Evolutionary conservation across 1,140 invertebrate genomes (phyloP).

Genomic region (Leguminivora glycinivorella): DNA sequence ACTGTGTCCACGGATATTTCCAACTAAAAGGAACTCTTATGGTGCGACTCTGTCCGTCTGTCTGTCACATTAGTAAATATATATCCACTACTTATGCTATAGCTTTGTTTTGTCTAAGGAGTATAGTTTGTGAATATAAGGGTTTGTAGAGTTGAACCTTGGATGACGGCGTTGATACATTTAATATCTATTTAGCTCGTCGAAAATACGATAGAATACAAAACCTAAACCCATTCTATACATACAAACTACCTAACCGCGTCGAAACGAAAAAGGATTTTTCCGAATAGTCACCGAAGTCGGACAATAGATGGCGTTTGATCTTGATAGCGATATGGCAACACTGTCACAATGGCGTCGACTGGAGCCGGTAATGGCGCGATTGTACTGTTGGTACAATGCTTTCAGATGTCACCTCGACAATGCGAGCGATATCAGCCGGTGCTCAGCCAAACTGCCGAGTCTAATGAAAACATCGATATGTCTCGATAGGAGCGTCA

Average conservation of each 20-base stretch:
- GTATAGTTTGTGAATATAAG: too few species aligned
- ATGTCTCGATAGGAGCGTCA: background rate
- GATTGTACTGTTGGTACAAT: conserved; percentile 75
- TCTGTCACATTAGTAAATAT: too few species aligned
- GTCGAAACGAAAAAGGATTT: conserved; percentile 49
- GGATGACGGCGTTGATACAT: too few species aligned
- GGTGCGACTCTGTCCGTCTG: too few species aligned
- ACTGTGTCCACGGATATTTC: too few species aligned
- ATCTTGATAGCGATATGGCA: conserved; percentile 78
- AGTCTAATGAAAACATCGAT: conserved; percentile 57
- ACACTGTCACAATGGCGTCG: conserved; percentile 74
- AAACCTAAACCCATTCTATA: background rate
- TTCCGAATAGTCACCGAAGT: conserved; percentile 63
- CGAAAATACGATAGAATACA: background rate
- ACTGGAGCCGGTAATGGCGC: conserved; percentile 62
- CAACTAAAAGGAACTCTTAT: too few species aligned
- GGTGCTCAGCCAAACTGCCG: conserved; percentile 61
- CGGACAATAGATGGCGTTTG: conserved; percentile 77
- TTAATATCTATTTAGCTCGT: background rate
- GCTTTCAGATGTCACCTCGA: conserved; percentile 75
- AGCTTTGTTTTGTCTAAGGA: too few species aligned
- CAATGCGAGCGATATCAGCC: conserved; percentile 71
- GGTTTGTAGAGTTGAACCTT: too few species aligned
- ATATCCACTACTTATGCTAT: too few species aligned
- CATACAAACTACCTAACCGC: conserved; percentile 42